These are phyloP conservation scores for Drosophila nigromelanica DNA, from an alignment of 1,140 invertebrate genomes.

Conservation along the genomic window DNA sequence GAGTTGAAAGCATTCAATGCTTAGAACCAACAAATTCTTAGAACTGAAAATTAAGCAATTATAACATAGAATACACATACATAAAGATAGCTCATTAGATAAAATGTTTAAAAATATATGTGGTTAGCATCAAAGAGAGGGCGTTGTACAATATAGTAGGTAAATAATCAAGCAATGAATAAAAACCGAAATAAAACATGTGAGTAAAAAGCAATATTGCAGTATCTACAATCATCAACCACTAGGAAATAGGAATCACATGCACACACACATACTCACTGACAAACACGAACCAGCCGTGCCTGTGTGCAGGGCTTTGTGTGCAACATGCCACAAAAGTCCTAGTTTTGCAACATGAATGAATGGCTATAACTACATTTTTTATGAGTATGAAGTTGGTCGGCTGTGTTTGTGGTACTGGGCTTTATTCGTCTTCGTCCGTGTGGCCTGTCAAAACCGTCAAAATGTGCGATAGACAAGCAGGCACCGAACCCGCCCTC, in stretches of 20 bases:
- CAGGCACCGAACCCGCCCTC: slow-evolving; percentile 5
- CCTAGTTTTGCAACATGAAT: slow-evolving; percentile 74
- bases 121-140: too few species aligned
- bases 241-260: slow-evolving; percentile 24
- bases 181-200: not conserved
- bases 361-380: slow-evolving; percentile 74
- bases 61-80: too few species aligned
- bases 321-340: slow-evolving; percentile 48
- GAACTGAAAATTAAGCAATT: not conserved
- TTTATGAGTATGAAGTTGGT: slow-evolving; percentile 52
- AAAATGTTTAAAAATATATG: too few species aligned
- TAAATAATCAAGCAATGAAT: too few species aligned
- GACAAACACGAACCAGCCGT: not conserved
- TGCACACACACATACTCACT: not conserved
- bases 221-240: slow-evolving; percentile 25
- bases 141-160: not conserved
- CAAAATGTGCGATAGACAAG: slow-evolving; percentile 66
- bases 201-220: slow-evolving; percentile 17
- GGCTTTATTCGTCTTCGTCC: slow-evolving; percentile 20
- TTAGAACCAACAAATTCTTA: not conserved
- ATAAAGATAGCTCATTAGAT: slow-evolving; percentile 1
- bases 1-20: too few species aligned
- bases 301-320: slow-evolving; percentile 26
- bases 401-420: not conserved
- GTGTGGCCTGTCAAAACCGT: slow-evolving; percentile 69